Base-by-base conservation (phyloP, 2,797 vertebrate species). In the Aythya fuligula region DNA sequence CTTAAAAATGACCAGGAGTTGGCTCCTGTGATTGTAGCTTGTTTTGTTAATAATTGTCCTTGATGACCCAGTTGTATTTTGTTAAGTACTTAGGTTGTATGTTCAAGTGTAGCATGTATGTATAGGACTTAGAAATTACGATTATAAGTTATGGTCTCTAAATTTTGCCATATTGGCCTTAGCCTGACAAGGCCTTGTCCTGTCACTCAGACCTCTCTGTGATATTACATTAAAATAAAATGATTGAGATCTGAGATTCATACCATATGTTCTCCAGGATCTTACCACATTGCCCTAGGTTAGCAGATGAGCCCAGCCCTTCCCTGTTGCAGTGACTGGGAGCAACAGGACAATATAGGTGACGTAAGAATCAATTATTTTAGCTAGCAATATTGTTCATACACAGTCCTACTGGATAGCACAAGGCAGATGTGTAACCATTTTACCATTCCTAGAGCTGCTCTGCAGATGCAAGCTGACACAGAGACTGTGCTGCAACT, bases 101-200 rank as follows among this genome's bases (percentile, higher is more conserved):
- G 15, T 32, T 58, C 70, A 28, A 0, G 2, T 25, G 14, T 61
- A 45, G 7, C 0, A 0, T 24, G 14, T n/a, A 39, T 21, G 8
- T 34, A 5, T 12, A 30, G 28, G 38, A 75, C 27, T 34, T 38
- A 65, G 13, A 49, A 61, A 27, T 43, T 49, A 24, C 7, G 13
- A 24, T 49, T 49, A 49, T 24, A 49, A 49, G 7, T 49, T 49
- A 49, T 24, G 22, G 47, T 49, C 47, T 49, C 47, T 49, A 15
- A 11, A 6, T 85, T 75, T 69, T 73, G 57, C 45, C 1, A 1
- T 60, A 32, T 16, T 0, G 1, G 24, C 51, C 54, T 69, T 18
- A 65, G 45, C 54, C 41, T 27, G 34, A 24, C 45, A 54, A 78
- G 25, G 39, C 57, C 49, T 75, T 64, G 56, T 39, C 36, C 61